Evolutionary conservation across 2,113 vertebrate genomes (phyloP).

Genomic region (Ophiodon elongatus): DNA sequence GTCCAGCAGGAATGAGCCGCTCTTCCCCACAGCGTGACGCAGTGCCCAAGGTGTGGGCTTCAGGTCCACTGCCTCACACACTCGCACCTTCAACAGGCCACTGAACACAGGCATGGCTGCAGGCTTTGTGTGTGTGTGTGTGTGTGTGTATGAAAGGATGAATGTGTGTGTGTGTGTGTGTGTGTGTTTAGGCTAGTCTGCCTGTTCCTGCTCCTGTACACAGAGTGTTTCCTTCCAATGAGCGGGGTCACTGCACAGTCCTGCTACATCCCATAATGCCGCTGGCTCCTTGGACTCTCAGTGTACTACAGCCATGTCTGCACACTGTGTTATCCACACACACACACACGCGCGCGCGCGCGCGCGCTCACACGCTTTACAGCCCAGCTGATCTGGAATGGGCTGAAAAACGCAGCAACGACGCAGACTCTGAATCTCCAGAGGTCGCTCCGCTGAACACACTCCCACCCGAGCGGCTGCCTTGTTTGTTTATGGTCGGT

Average conservation of each 20-base stretch:
- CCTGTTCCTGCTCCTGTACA: slow-evolving; percentile 69
- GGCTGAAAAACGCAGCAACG: slow-evolving; percentile 27
- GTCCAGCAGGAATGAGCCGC: slow-evolving; percentile 96
- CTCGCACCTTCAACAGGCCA: slow-evolving; percentile 97
- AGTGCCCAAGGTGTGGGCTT: slow-evolving; percentile 98
- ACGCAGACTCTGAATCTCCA: slow-evolving; percentile 57
- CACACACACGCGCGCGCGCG: neutral
- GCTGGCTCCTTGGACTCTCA: slow-evolving; percentile 67
- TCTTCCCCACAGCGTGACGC: slow-evolving; percentile 96
- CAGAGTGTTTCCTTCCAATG: slow-evolving; percentile 72
- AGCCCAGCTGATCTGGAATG: slow-evolving; percentile 26
- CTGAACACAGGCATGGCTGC: slow-evolving; percentile 98
- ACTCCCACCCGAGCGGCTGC: slow-evolving; percentile 49
- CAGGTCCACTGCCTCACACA: slow-evolving; percentile 97
- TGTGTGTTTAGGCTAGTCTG: slow-evolving; percentile 63
- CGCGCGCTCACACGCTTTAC: slow-evolving; percentile 17
- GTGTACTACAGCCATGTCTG: slow-evolving; percentile 55
- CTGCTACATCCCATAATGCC: slow-evolving; percentile 77
- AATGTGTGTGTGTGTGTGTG: slow-evolving; percentile 2
- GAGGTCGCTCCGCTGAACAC: slow-evolving; percentile 47
- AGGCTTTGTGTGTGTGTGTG: slow-evolving; percentile 7
- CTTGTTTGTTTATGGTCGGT: slow-evolving; percentile 79
- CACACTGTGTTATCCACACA: slow-evolving; percentile 40
- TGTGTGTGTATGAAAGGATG: neutral
- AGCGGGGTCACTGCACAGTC: slow-evolving; percentile 77